phyloP scores from a whole-genome alignment of 2,113 vertebrate genomes.

The Porphyrio hochstetteri region DNA sequence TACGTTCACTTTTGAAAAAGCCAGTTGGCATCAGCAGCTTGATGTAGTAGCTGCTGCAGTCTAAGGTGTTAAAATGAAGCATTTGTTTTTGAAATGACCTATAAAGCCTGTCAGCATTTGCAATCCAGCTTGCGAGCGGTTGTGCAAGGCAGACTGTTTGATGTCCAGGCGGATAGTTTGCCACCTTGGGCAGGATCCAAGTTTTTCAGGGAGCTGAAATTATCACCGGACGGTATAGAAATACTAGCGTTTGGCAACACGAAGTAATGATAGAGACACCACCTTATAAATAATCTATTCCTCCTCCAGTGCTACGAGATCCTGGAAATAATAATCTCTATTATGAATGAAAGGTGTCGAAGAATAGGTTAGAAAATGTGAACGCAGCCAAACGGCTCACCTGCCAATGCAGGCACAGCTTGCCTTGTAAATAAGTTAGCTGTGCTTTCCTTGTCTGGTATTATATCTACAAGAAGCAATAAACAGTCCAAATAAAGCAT shows the following conservation, averaged over 20 bases:
- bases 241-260: constrained; percentile 6
- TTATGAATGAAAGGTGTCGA: constrained; percentile 42
- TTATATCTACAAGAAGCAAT: constrained; percentile 34
- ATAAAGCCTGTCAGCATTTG: constrained; percentile 66
- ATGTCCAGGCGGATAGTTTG: constrained; percentile 24
- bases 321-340: not conserved
- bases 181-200: constrained; percentile 54
- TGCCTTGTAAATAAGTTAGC: constrained; percentile 37
- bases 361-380: not conserved
- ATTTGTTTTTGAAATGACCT: constrained; percentile 71
- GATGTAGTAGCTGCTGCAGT: constrained; percentile 24
- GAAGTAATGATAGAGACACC: constrained; percentile 42
- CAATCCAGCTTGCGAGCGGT: not conserved
- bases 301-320: not conserved
- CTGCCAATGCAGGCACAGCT: constrained; percentile 23
- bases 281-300: constrained; percentile 42
- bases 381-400: constrained; percentile 6
- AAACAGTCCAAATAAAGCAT: constrained; percentile 44
- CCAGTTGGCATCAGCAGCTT: constrained; percentile 29
- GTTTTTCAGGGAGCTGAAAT: constrained; percentile 52
- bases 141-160: constrained; percentile 35
- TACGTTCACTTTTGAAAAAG: constrained; percentile 41
- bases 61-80: constrained; percentile 61
- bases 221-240: not conserved
- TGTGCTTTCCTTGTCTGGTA: not conserved